Percentiles rank a stretch among this genome's conserved stretches.
Evolutionary conservation across 1,140 invertebrate genomes (phyloP).

Genomic region (Condylostylus longicornis): DNA sequence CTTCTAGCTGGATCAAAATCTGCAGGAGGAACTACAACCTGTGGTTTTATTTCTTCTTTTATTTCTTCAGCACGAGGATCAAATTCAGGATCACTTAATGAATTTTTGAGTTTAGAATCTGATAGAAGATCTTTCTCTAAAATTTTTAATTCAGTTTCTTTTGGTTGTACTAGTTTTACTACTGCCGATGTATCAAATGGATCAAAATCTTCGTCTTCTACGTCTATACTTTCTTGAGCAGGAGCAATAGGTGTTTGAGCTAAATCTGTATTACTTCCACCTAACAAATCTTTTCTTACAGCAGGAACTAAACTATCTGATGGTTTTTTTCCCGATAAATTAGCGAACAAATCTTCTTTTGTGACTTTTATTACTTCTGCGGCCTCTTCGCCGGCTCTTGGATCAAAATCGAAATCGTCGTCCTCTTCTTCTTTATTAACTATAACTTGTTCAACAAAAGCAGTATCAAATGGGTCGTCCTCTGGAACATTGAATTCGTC

Average conservation of each 20-base stretch:
- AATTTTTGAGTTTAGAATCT: slow-evolving; percentile 32
- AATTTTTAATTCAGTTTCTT: slow-evolving; percentile 60
- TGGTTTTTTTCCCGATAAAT: not conserved
- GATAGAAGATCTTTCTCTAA: slow-evolving; percentile 60
- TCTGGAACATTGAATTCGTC: slow-evolving; percentile 32
- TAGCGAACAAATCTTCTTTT: not conserved
- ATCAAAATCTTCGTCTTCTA: slow-evolving; percentile 51
- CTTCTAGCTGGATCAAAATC: slow-evolving; percentile 20
- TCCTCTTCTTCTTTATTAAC: slow-evolving; percentile 51
- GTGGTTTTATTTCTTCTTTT: slow-evolving; percentile 12
- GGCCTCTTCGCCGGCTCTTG: slow-evolving; percentile 42
- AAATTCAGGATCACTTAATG: slow-evolving; percentile 52
- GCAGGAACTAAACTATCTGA: slow-evolving; percentile 7
- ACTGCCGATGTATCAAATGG: slow-evolving; percentile 73
- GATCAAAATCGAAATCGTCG: slow-evolving; percentile 52
- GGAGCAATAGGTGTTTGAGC: slow-evolving; percentile 53
- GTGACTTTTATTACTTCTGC: not conserved
- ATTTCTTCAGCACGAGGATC: slow-evolving; percentile 49
- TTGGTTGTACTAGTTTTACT: slow-evolving; percentile 49
- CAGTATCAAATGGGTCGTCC: slow-evolving; percentile 73
- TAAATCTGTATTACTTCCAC: slow-evolving; percentile 59
- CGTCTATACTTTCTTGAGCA: slow-evolving; percentile 30
- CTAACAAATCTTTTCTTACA: slow-evolving; percentile 43
- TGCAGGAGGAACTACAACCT: slow-evolving; percentile 1
- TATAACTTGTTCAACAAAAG: slow-evolving; percentile 61